phyloP scores from a whole-genome alignment of 2,888 invertebrate genomes.

The Willowsia nigromaculata region DNA sequence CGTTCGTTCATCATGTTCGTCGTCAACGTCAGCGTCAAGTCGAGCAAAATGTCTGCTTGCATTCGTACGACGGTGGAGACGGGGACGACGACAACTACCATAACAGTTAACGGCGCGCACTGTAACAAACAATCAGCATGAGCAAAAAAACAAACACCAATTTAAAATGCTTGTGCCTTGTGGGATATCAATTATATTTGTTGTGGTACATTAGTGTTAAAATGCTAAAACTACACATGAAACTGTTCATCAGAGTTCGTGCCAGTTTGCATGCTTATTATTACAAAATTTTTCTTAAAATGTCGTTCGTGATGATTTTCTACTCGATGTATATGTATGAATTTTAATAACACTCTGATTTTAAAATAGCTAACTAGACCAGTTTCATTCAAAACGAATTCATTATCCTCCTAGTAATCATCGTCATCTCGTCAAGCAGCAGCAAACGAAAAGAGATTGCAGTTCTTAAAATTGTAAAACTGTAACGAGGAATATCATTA shows the following conservation, averaged over 20 bases:
- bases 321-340: conserved; percentile 7
- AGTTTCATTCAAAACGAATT: conserved; percentile 21
- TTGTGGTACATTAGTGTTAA: no score
- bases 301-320: no score
- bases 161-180: conserved; percentile 38
- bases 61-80: background rate
- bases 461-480: background rate
- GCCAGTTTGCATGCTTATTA: conserved; percentile 7
- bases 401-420: conserved; percentile 22
- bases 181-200: conserved; percentile 23
- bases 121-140: conserved; percentile 24
- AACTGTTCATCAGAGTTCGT: background rate
- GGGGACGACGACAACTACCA: background rate
- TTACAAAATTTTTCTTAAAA: background rate
- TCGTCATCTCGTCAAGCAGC: conserved; percentile 6
- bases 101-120: background rate
- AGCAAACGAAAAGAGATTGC: background rate
- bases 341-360: conserved; percentile 22
- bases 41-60: conserved; percentile 26
- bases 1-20: conserved; percentile 37
- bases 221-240: background rate
- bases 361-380: conserved; percentile 19
- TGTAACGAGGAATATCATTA: background rate
- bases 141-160: background rate
- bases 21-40: conserved; percentile 1